Percentiles rank a stretch among this genome's conserved stretches.
These are phyloP conservation scores for Squalus acanthias DNA, from an alignment of 2,797 vertebrate species.

Conservation along the genomic window DNA sequence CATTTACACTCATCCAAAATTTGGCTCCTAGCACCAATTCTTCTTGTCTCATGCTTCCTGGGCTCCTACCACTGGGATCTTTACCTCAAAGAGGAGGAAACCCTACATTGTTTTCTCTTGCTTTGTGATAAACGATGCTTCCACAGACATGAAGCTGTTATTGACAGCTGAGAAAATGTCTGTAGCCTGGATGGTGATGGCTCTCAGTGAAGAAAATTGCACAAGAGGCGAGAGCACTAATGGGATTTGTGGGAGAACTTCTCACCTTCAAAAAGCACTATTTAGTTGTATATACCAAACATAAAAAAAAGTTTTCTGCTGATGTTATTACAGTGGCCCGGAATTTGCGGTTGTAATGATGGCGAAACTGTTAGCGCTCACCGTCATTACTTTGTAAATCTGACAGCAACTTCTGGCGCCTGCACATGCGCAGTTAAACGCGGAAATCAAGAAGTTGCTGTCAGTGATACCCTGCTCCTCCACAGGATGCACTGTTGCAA, in stretches of 20 bases:
- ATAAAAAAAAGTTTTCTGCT: not conserved
- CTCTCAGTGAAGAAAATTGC: not conserved
- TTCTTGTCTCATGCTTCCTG: not conserved
- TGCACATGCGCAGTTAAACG: too few relatives aligned
- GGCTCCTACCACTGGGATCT: not conserved
- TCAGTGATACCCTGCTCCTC: too few relatives aligned
- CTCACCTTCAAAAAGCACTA: not conserved
- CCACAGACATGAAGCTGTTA: not conserved
- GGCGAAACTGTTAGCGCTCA: too few relatives aligned
- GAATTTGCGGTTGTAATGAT: too few relatives aligned
- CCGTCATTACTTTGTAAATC: too few relatives aligned
- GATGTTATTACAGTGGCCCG: not conserved
- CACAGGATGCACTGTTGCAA: too few relatives aligned
- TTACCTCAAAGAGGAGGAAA: not conserved
- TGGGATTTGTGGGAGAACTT: not conserved
- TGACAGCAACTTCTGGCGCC: too few relatives aligned
- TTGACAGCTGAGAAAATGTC: not conserved
- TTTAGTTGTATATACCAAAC: not conserved
- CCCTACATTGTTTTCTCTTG: not conserved
- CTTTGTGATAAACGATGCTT: not conserved
- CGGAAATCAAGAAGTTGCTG: too few relatives aligned
- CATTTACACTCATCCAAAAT: not conserved
- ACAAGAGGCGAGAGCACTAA: not conserved
- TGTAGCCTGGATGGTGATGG: too few relatives aligned
- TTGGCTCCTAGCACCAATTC: not conserved